Conservation (phyloP, 1,140 invertebrate genomes). For the Laupala kohalensis region DNA sequence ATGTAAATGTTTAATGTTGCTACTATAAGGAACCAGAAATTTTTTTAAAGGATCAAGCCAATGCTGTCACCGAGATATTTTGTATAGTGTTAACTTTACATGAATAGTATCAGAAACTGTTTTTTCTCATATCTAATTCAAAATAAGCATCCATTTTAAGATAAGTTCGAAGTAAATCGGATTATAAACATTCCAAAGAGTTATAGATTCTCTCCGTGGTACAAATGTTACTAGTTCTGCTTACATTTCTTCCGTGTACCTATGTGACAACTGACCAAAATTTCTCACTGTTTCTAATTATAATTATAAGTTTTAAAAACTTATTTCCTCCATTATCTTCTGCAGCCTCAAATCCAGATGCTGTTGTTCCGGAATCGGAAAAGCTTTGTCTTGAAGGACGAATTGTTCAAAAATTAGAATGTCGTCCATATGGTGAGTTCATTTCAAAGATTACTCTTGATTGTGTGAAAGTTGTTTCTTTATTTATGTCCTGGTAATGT, state of each 20-base stretch:
- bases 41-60: no score
- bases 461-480: no score
- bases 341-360: slow-evolving; percentile 38
- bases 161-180: no score
- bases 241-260: background rate
- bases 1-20: background rate
- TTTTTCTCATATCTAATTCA: no score
- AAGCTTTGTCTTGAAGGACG: slow-evolving; percentile 82
- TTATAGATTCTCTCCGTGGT: background rate
- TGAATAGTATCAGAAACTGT: no score
- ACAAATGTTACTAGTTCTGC: background rate
- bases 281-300: background rate
- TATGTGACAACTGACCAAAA: background rate
- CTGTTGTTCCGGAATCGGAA: slow-evolving; percentile 60
- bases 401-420: slow-evolving; percentile 89
- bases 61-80: no score
- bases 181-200: background rate
- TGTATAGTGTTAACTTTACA: no score
- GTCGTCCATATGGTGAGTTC: slow-evolving; percentile 63
- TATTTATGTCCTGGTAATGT: no score
- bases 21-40: background rate
- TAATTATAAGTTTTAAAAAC: background rate
- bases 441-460: no score
- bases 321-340: slow-evolving; percentile 16
- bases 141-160: no score